Base-by-base conservation (phyloP, 2,797 vertebrate species). In the Anguilla obscura region DNA sequence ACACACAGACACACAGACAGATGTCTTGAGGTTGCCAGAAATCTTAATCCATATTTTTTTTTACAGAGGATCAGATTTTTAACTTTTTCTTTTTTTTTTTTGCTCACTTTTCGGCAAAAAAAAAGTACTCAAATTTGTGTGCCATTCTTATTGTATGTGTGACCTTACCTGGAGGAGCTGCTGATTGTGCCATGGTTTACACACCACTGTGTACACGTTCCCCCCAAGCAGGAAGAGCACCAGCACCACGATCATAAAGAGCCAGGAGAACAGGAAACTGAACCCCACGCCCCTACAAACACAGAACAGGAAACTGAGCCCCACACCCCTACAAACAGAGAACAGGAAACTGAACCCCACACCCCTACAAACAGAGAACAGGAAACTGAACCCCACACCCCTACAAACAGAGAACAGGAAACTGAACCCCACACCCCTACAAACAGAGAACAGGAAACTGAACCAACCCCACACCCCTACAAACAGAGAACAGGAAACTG, bases 261-360 rank as follows among this genome's bases (percentile, higher is more conserved):
- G 92, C 98, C 98, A 98, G 84, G 95, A 97, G 92, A 97, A 96
- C 50, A 98, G 90, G 92, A 98, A 98, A 91, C 96, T 97, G 91
- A 98, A 96, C 86, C 96, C 97, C 0, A 94, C 96, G 0, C 97
- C 94, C 86, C 98, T 99, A 95, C 40, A 89, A 91, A 0, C 82
- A 90, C 87, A 93, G 84, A 86, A 88, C 21, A 40, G 16, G 40
- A 40, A 80, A 5, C n/a, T 36, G 40, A 18, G 2, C 33, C 76
- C 40, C 40, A 40, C 40, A 40, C 40, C 40, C 40, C 40, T 40
- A 76, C 10, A 76, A 33, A 76, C 6, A 10, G 71, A 76, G 24
- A 30, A 30, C 71, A 76, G 71, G 27, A 76, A 30, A 40, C 40
- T 40, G 40, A 40, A 40, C 40, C 40, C 40, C 40, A 40, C 40